Base-by-base conservation (phyloP, 1,140 invertebrate species). In the Macrobrachium rosenbergii region DNA sequence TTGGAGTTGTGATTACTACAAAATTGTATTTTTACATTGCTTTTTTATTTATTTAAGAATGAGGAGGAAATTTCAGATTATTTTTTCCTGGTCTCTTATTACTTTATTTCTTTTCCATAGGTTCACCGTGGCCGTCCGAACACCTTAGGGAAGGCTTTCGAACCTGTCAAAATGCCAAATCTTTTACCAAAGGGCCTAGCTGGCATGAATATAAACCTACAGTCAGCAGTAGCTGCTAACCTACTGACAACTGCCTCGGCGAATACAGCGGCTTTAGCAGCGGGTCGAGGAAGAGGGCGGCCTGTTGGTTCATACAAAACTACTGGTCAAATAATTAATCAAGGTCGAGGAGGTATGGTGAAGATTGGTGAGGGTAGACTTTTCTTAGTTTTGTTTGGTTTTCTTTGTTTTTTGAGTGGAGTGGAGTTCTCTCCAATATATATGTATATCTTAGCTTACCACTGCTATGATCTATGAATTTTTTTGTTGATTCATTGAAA, bases 281-380 rank as follows among this genome's bases (percentile, higher is more conserved):
- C 88, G 5, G 83, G 83, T 5, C 86, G 83, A 58, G 88, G 87
- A 59, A 84, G 86, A 19, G 89, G 90, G n/a, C 58, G 90, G 37
- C 90, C 89, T 6, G 83, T 90, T 14, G 90, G 90, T 19, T 90
- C 90, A 7, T 90, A 90, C 88, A 90, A 90, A 79, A 88, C 81
- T 60, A 63, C 77, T 16, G 78, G 72, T 12, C 62, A 62, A 8
- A 52, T 83, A 3, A 21, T 60, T 37, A 87, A 75, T 43, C 84
- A 87, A 58, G 84, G 62, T 12, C 84, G 84, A 21, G 84, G 58
- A 21, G 67, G 67, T 21, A 72, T 37, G 23, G 45, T 52, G 2
- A 85, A 73, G 21, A 80, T 76, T 21, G 84, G 80, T 83, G 43
- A 12, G 83, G 43, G 8, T 37, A 37, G 28, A 37, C 28, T 37